Evolutionary conservation across 2,888 invertebrate species (phyloP), one percentile per base, ranked within the genome.

Genomic region (Phasia obesa): DNA sequence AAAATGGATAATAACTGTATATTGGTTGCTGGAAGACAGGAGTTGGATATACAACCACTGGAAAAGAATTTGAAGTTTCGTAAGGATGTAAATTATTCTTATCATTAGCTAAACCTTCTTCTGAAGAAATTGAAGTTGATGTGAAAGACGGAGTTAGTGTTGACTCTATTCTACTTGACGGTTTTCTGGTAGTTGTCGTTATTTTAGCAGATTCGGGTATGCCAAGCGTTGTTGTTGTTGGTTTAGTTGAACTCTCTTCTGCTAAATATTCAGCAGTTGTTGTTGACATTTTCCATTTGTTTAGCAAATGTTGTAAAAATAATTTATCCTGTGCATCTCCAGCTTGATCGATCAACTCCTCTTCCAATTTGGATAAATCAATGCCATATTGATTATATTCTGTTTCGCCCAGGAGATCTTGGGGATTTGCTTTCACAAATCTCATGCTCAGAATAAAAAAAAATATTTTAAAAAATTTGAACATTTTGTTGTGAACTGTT

Each of bases 401-500:
- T 5, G 21, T 13, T 4, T 17, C 35, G 11, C 35, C 42, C 9
- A 55, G 7, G 0, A 19, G 15, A 44, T 60, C 15, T 23, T 69
- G 42, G 13, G 67, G 23, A n/a, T 25, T 35, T 1, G 55, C 35
- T 44, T 42, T 27, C 4, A 62, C 62, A 5, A 15, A 5, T 17
- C 23, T 74, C n/a, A 67, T 15, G 11, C 21, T 67, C 15, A 74
- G 15, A 38, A 62, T 27, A 53, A 60, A 1, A 31, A 53, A 69
- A 47, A 79, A 31, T 35, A 42, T 38, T 60, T 35, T 21, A 38
- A 2, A n/a, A 31, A 59, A 35, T 17, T n/a, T 17, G 15, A 23
- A 23, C 81, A 81, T 75, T 49, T 49, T 70, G 64, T 65, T 75
- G 59, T 64, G 59, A 23, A 57, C n/a, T 21, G 75, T 25, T 51